Evolutionary conservation across 2,113 vertebrate species (phyloP).

Genomic region (Nicator chloris): DNA sequence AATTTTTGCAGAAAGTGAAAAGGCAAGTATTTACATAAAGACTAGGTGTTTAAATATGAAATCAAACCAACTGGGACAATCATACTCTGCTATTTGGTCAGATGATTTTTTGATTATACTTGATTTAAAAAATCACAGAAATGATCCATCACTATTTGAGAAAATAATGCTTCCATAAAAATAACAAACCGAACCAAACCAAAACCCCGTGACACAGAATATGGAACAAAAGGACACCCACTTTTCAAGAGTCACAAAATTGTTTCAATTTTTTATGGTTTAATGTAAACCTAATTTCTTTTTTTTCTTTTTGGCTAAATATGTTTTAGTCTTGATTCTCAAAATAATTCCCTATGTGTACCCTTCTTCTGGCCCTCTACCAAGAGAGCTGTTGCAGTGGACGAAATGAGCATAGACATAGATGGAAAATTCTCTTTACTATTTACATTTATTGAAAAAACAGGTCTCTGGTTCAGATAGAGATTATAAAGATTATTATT

Average conservation of each 20-base stretch:
- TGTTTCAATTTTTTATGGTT: not conserved
- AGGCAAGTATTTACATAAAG: not conserved
- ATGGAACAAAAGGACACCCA: not conserved
- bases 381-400: not conserved
- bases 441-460: not conserved
- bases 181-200: not conserved
- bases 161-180: not conserved
- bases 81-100: not conserved
- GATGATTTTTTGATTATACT: not conserved
- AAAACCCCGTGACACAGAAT: not conserved
- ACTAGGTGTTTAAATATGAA: not conserved
- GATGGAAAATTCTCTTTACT: not conserved
- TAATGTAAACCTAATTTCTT: not conserved
- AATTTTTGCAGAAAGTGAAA: not conserved
- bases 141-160: not conserved
- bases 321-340: not conserved
- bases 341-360: not conserved
- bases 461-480: not conserved
- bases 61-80: not conserved
- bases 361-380: not conserved
- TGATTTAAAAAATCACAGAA: not conserved
- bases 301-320: not conserved
- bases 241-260: not conserved
- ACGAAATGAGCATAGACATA: not conserved
- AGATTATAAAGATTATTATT: not conserved